Conservation (phyloP, 2,113 vertebrate genomes). For the Ciconia maguari region DNA sequence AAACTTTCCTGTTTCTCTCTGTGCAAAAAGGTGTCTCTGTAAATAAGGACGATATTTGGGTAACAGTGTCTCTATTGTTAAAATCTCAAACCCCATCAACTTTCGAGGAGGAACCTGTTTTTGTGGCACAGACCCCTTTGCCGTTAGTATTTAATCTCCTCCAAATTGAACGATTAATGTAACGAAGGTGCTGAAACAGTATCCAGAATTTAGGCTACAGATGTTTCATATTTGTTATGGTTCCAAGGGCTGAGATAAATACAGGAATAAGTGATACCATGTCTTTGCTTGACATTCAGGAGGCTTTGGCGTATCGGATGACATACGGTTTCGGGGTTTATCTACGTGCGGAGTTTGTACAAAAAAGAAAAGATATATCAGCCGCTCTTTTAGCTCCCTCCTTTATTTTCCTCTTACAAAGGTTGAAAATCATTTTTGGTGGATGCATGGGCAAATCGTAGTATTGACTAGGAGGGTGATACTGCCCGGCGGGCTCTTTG, state of each 20-base stretch:
- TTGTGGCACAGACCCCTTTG: not conserved
- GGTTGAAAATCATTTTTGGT: not conserved
- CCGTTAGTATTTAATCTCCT: not conserved
- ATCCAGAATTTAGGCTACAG: conserved; percentile 43
- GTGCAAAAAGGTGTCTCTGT: conserved; percentile 61
- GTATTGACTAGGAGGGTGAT: not conserved
- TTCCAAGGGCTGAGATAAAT: conserved; percentile 57
- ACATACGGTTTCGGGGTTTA: conserved; percentile 38
- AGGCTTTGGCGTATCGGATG: conserved; percentile 23
- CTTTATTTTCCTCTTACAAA: not conserved
- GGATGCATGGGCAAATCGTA: not conserved
- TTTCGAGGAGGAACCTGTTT: not conserved
- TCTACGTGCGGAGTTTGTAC: conserved; percentile 22
- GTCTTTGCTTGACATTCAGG: conserved; percentile 53
- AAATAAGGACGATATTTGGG: not conserved
- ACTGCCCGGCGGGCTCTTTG: not conserved
- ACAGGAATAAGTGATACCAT: conserved; percentile 22
- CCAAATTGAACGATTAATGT: conserved; percentile 7
- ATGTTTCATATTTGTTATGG: conserved; percentile 38
- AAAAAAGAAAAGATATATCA: not conserved
- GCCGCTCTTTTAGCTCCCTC: not conserved
- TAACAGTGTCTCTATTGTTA: not conserved
- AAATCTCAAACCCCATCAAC: not conserved
- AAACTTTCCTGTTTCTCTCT: conserved; percentile 59
- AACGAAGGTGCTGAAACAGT: not conserved